Evolutionary conservation across 2,888 invertebrate species (phyloP).

Genomic region (Syritta pipiens): DNA sequence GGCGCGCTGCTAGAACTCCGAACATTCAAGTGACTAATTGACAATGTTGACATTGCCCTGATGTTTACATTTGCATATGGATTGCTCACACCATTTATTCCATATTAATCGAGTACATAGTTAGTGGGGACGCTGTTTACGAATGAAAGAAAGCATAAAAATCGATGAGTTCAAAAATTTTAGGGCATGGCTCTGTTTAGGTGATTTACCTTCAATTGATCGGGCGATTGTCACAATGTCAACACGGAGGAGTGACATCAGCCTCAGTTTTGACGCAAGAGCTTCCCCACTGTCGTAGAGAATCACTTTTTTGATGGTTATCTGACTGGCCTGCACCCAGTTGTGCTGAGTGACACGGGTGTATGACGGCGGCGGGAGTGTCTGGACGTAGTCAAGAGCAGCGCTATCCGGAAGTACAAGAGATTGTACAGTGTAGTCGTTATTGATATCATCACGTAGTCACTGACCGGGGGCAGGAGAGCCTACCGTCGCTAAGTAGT

Average conservation of each 20-base stretch:
- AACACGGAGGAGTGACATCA: slow-evolving; percentile 34
- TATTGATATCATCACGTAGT: slow-evolving; percentile 35
- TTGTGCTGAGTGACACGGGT: slow-evolving; percentile 10
- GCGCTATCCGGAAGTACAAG: slow-evolving; percentile 23
- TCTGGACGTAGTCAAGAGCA: neutral
- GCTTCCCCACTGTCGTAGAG: neutral
- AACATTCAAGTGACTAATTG: slow-evolving; percentile 61
- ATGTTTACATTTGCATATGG: slow-evolving; percentile 57
- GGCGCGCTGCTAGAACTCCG: no score
- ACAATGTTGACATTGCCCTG: slow-evolving; percentile 57
- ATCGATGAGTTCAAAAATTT: neutral
- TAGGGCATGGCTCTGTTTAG: slow-evolving; percentile 13
- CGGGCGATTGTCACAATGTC: slow-evolving; percentile 26
- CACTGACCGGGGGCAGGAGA: no score
- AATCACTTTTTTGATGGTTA: slow-evolving; percentile 23
- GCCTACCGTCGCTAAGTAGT: no score
- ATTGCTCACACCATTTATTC: slow-evolving; percentile 22
- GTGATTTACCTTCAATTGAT: slow-evolving; percentile 23
- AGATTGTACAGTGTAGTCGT: slow-evolving; percentile 1
- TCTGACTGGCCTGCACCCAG: slow-evolving; percentile 34
- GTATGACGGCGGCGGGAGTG: no score
- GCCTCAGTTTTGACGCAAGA: slow-evolving; percentile 30
- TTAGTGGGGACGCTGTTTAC: no score
- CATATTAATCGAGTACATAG: slow-evolving; percentile 26
- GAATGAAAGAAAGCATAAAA: no score